Base-by-base conservation (phyloP, 1,140 invertebrate genomes). In the Akabosia matsudoensis region DNA sequence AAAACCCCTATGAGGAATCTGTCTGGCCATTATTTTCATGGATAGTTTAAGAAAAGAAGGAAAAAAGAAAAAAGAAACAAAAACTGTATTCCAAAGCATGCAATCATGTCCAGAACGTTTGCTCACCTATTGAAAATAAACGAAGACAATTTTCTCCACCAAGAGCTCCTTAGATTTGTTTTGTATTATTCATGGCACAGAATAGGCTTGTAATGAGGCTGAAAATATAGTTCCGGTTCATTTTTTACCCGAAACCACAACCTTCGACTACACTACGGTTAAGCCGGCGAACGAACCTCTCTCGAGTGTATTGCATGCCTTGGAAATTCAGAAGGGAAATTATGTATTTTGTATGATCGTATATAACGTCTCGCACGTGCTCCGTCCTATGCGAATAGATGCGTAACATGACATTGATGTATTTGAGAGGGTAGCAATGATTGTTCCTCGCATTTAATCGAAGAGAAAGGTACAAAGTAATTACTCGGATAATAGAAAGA, bases 191-290 rank as follows among this genome's bases (percentile, higher is more conserved):
- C 51, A 75, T 33, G 26, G 30, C 64, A 45, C 52, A 70, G 18
- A 67, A 67, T 67, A 67, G 26, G 61, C 61, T 30, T 30, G 61
- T 67, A 67, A 67, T 67, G 61, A 67, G n/a, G 26, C 61, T 67
- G 28, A 67, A 30, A 67, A 67, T 30, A 10, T 28, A 30, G 22
- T n/a, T 61, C 24, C 24, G 13, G 54, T 22, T 61, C n/a, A 22
- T 61, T 14, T 24, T 61, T 61, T 10, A 7, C n/a, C n/a, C 4
- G 24, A 24, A 61, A 61, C n/a, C 13, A 61, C 7, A 61, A 10
- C 24, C 37, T 45, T 10, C 18, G 7, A 45, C 7, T 45, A 45
- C n/a, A n/a, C n/a, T n/a, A n/a, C n/a, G n/a, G n/a, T n/a, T n/a
- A n/a, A n/a, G n/a, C n/a, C n/a, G n/a, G n/a, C 37, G 37, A 45